Evolutionary conservation across 2,888 invertebrate genomes (phyloP).

Genomic region (Phalera bucephala): DNA sequence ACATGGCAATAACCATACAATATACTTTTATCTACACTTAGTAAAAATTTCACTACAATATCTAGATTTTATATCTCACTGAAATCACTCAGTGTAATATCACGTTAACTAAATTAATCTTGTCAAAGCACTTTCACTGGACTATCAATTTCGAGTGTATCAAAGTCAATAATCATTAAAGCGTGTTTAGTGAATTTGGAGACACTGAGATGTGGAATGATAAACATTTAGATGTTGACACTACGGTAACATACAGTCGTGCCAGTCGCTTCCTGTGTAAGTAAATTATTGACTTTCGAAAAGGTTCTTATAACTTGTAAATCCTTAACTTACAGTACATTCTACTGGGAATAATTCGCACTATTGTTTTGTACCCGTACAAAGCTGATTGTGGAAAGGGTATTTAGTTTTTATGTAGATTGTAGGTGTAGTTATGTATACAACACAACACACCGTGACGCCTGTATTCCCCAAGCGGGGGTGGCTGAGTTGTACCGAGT

Average conservation of each 20-base stretch:
- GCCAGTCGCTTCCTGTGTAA: constrained; percentile 3
- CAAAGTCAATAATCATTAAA: constrained; percentile 9
- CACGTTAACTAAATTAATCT: constrained; percentile 11
- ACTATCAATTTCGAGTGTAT: constrained; percentile 4
- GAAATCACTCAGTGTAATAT: constrained; percentile 8
- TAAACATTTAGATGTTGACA: constrained; percentile 4
- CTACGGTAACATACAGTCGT: constrained; percentile 17
- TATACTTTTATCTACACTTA: neutral
- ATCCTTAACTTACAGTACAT: too few relatives aligned
- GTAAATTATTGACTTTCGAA: neutral
- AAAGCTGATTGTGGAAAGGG: too few relatives aligned
- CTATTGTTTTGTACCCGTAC: too few relatives aligned
- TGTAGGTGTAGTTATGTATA: too few relatives aligned
- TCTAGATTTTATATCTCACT: constrained; percentile 1
- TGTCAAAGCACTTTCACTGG: constrained; percentile 17
- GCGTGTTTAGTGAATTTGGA: constrained; percentile 4
- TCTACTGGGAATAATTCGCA: too few relatives aligned
- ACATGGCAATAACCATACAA: neutral
- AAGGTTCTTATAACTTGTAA: neutral
- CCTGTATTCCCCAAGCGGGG: too few relatives aligned
- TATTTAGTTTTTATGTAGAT: too few relatives aligned
- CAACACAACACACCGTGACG: too few relatives aligned
- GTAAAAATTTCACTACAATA: constrained; percentile 2
- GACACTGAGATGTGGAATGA: neutral
- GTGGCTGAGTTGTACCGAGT: too few relatives aligned